Evolutionary conservation across 2,888 invertebrate genomes (phyloP).

Genomic region (Brachycybe producta): DNA sequence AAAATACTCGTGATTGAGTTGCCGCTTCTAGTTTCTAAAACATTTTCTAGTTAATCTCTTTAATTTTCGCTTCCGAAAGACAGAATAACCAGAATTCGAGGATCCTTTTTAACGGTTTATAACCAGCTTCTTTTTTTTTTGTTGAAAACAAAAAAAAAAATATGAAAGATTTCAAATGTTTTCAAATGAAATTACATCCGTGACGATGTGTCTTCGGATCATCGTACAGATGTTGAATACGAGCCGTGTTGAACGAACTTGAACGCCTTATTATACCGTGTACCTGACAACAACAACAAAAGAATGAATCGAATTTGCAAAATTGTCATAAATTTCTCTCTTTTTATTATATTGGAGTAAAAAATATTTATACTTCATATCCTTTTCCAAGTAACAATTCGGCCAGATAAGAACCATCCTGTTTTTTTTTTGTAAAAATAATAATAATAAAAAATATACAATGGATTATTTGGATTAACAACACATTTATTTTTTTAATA

Average conservation of each 20-base stretch:
- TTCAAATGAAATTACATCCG: conserved; percentile 11
- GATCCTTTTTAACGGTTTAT: no score
- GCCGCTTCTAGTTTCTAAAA: no score
- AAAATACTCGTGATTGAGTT: no score
- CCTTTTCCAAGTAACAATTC: conserved; percentile 85
- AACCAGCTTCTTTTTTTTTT: no score
- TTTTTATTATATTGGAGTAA: conserved; percentile 2
- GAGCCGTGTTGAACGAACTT: conserved; percentile 89
- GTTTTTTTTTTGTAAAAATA: no score
- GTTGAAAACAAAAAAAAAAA: no score
- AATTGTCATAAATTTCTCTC: conserved; percentile 4
- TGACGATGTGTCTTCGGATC: conserved; percentile 72
- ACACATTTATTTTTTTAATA: not conserved
- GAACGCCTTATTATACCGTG: conserved; percentile 92
- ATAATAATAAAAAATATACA: conserved; percentile 12
- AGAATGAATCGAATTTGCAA: conserved; percentile 10
- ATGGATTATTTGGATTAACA: not conserved
- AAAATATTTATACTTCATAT: conserved; percentile 44
- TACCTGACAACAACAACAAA: conserved; percentile 42
- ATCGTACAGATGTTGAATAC: conserved; percentile 91
- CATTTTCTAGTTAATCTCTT: no score
- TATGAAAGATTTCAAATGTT: no score
- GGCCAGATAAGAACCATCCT: conserved; percentile 97
- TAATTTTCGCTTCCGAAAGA: no score
- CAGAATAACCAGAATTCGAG: no score